Conservation (phyloP, 2,797 vertebrate species). For the Phalloptychus januarius region DNA sequence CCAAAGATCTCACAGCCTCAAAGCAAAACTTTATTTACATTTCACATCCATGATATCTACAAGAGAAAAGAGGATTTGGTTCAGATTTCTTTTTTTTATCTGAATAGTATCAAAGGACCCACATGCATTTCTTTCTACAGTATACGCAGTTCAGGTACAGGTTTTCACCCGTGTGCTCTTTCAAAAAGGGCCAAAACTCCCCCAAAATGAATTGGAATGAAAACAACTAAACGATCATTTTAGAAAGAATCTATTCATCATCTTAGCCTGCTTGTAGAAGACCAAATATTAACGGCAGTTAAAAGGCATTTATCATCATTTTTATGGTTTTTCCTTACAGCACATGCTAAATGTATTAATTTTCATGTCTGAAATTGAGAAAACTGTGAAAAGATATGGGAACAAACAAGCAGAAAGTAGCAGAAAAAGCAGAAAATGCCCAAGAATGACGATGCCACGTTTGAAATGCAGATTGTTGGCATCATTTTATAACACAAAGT, state of each 20-base stretch:
- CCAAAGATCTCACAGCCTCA: slow-evolving; percentile 31
- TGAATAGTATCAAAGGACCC: slow-evolving; percentile 58
- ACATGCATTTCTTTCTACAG: slow-evolving; percentile 76
- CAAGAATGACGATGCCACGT: background rate
- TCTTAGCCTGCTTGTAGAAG: background rate
- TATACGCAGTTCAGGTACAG: slow-evolving; percentile 63
- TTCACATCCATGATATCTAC: slow-evolving; percentile 29
- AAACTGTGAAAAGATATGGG: background rate
- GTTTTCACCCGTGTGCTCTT: slow-evolving; percentile 33
- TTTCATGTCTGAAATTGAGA: background rate
- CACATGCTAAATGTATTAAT: background rate
- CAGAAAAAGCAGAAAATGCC: background rate
- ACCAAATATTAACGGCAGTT: background rate
- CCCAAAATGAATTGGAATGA: slow-evolving; percentile 18
- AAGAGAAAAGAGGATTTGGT: slow-evolving; percentile 31
- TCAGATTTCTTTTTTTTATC: slow-evolving; percentile 14
- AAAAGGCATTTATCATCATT: background rate
- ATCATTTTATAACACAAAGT: background rate
- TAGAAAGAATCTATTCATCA: background rate
- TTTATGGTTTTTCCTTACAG: background rate
- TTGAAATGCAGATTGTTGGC: background rate
- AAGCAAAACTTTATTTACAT: slow-evolving; percentile 51
- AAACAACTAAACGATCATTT: background rate
- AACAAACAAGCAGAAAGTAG: background rate
- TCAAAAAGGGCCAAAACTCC: slow-evolving; percentile 45